Percentiles rank a stretch among this genome's conserved stretches.
These are phyloP conservation scores for Sylvilagus bachmani DNA, from an alignment of 2,113 vertebrate species.

Conservation along the genomic window DNA sequence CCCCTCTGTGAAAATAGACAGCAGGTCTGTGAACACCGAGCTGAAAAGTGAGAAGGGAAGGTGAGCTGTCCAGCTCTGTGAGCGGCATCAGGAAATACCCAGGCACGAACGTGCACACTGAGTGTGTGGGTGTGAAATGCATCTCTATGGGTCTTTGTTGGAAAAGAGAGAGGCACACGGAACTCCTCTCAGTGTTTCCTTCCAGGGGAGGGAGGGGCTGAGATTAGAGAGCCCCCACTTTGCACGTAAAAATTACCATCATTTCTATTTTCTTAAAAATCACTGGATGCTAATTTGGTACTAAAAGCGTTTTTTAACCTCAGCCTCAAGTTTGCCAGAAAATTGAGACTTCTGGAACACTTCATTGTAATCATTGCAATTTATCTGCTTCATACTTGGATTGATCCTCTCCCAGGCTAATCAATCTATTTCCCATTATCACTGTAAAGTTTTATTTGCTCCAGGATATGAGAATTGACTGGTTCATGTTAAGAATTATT, in stretches of 20 bases:
- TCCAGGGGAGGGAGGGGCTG: not conserved
- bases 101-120: accelerated
- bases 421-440: conserved; percentile 49
- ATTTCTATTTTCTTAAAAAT: not conserved
- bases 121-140: accelerated
- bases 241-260: not conserved
- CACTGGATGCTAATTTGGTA: not conserved
- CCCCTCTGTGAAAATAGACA: not conserved
- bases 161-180: not conserved
- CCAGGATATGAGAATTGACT: conserved; percentile 48
- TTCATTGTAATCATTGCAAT: not conserved
- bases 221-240: not conserved
- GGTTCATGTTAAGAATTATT: conserved; percentile 34
- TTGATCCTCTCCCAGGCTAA: conserved; percentile 48
- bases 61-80: not conserved
- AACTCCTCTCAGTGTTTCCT: accelerated
- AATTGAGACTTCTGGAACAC: conserved; percentile 51
- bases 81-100: not conserved
- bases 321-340: conserved; percentile 52
- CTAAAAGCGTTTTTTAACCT: conserved; percentile 19
- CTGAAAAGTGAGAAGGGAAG: not conserved
- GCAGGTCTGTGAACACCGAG: not conserved
- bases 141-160: not conserved
- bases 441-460: conserved; percentile 67
- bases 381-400: conserved; percentile 45